Evolutionary conservation across 1,140 invertebrate species (phyloP), one percentile per base, ranked within the genome.

Genomic region (Drosophila arizonae): DNA sequence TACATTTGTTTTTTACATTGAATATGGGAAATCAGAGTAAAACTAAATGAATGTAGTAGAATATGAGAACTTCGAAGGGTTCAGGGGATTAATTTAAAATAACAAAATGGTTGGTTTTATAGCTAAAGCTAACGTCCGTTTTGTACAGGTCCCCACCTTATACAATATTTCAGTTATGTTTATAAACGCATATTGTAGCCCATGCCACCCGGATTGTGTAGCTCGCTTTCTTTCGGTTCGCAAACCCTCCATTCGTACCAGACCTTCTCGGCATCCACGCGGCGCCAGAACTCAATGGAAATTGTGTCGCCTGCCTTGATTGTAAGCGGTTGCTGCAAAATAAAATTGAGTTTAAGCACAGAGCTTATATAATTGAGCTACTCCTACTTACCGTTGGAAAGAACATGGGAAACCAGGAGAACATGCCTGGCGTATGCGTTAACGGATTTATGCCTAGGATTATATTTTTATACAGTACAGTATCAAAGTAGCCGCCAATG

Each of bases 381-480:
- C 9, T 60, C 6, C 10, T 33, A 67, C 91, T 91, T 93, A 97
- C 96, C 92, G 99, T 94, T 28, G 98, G 98, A 91, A 99, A 98
- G 74, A 96, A 97, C 58, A 99, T 97, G 11, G 98, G 98, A 91
- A 99, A 99, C 98, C 98, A 99, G 76, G 97, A 98, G 78, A 98
- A 97, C 97, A 99, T 98, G 85, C 96, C 96, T 4, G 94, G 93
- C 39, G 97, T 97, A 90, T 98, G 96, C 5, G 96, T 97, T 15
- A 94, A 92, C 4, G 98, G 98, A 76, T 96, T 94, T 88, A 98
- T 99, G 90, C 98, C 99, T 9, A 99, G 93, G 41, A 92, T 95
- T 46, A 98, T 94, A 90, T 97, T 94, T 79, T 95, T 96, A 92
- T 96, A 99, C 13, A 99, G 93, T 55, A 95, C 92, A 50, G 96